Percentiles rank a stretch among this genome's conserved stretches.
phyloP scores from a whole-genome alignment of 2,888 invertebrate genomes.

The Germaria angustata region DNA sequence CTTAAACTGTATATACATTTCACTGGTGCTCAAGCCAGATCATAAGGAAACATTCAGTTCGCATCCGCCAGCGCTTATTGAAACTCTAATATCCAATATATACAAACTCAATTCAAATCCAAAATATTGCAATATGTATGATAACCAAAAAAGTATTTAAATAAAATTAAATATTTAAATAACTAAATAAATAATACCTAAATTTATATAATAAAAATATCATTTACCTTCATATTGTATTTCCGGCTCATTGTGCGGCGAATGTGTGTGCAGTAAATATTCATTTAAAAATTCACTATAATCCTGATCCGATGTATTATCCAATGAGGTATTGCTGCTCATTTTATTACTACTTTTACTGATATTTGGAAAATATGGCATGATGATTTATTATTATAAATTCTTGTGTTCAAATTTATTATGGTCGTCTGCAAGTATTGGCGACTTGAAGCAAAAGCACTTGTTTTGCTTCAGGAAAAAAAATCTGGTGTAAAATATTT shows the following conservation, averaged over 20 bases:
- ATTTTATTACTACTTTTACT: constrained; percentile 69
- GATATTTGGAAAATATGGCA: constrained; percentile 72
- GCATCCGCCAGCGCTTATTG: too few species aligned
- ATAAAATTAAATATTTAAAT: background rate
- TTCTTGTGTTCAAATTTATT: background rate
- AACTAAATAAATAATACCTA: too few species aligned
- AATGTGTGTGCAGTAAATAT: constrained; percentile 77
- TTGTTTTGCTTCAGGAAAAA: background rate
- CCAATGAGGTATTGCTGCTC: constrained; percentile 75
- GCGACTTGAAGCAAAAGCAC: too few species aligned
- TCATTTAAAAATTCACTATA: constrained; percentile 79
- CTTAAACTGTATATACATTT: too few species aligned
- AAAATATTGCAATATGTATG: too few species aligned
- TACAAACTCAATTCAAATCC: too few species aligned
- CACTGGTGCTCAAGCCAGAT: too few species aligned
- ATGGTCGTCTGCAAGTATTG: background rate
- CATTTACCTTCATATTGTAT: constrained; percentile 78
- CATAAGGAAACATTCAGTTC: too few species aligned
- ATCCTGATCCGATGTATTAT: constrained; percentile 78
- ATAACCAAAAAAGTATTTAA: too few species aligned
- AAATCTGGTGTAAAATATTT: background rate
- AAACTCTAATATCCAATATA: too few species aligned
- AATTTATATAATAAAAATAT: background rate
- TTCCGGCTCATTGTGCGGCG: constrained; percentile 76
- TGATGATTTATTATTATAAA: constrained; percentile 49